Evolutionary conservation across 2,888 invertebrate species (phyloP).

Genomic region (Epistrophe grossulariae): DNA sequence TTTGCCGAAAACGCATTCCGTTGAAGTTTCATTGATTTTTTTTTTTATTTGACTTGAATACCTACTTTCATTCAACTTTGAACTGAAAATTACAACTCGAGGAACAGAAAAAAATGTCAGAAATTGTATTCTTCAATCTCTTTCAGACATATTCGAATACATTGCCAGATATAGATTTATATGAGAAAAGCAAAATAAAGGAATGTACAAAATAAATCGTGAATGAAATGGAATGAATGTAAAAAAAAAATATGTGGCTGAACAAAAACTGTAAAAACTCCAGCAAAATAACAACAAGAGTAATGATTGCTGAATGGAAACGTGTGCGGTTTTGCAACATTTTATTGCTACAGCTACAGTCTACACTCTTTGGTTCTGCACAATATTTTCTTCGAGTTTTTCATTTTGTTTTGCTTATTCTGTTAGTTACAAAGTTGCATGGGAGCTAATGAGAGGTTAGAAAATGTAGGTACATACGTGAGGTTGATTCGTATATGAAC

Average conservation of each 20-base stretch:
- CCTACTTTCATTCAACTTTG: conserved; percentile 49
- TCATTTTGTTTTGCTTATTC: not conserved
- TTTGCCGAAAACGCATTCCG: conserved; percentile 1
- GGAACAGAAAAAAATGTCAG: not conserved
- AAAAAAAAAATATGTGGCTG: not conserved
- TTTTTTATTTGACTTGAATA: not conserved
- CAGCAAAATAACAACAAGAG: conserved; percentile 18
- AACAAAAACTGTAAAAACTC: not conserved
- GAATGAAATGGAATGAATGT: conserved; percentile 19
- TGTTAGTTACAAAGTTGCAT: conserved; percentile 2
- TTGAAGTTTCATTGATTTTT: not conserved
- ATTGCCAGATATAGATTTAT: conserved; percentile 60
- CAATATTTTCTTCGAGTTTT: conserved; percentile 16
- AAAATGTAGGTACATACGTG: conserved; percentile 8
- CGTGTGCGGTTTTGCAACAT: conserved; percentile 66
- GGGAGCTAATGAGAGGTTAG: conserved; percentile 7
- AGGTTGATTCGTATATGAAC: conserved; percentile 22
- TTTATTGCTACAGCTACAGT: conserved; percentile 23
- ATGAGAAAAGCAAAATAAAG: conserved; percentile 27
- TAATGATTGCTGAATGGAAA: conserved; percentile 57
- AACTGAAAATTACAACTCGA: conserved; percentile 49
- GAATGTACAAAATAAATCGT: conserved; percentile 33
- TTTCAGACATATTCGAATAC: conserved; percentile 3
- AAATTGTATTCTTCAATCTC: not conserved
- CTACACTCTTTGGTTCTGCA: conserved; percentile 24